These are phyloP conservation scores for Lamellibrachia luymesi DNA, from an alignment of 1,140 invertebrate species.

Conservation along the genomic window DNA sequence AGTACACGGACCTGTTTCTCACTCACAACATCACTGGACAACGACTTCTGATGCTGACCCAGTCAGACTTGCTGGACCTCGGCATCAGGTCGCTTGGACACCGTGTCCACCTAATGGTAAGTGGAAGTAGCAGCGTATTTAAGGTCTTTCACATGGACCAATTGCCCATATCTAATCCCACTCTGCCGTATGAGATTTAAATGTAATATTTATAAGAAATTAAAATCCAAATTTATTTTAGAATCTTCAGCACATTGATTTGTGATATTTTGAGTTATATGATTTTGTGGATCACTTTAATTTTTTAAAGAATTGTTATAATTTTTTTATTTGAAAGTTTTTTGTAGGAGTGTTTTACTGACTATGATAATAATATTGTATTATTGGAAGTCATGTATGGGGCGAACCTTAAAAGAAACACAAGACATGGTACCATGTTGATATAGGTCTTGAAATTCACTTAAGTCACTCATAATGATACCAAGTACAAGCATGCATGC, in stretches of 20 bases:
- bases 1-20: slow-evolving; percentile 54
- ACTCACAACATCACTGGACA: slow-evolving; percentile 55
- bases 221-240: not conserved
- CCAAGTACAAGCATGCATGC: too few relatives aligned
- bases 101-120: slow-evolving; percentile 48
- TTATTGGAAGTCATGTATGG: too few relatives aligned
- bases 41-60: slow-evolving; percentile 46
- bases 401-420: too few relatives aligned
- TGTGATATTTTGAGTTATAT: not conserved
- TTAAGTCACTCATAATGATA: too few relatives aligned
- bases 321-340: too few relatives aligned
- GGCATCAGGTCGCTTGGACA: slow-evolving; percentile 55
- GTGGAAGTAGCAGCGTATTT: slow-evolving; percentile 20
- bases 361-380: too few relatives aligned
- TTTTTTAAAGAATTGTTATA: too few relatives aligned
- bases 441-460: too few relatives aligned
- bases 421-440: too few relatives aligned
- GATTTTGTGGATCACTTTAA: too few relatives aligned
- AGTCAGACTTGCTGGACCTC: slow-evolving; percentile 49
- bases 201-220: not conserved
- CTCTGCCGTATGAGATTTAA: not conserved
- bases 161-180: not conserved
- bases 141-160: not conserved
- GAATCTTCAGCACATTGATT: not conserved
- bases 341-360: too few relatives aligned